Conservation (phyloP, 2,113 vertebrate species). For the Eulacestoma nigropectus region DNA sequence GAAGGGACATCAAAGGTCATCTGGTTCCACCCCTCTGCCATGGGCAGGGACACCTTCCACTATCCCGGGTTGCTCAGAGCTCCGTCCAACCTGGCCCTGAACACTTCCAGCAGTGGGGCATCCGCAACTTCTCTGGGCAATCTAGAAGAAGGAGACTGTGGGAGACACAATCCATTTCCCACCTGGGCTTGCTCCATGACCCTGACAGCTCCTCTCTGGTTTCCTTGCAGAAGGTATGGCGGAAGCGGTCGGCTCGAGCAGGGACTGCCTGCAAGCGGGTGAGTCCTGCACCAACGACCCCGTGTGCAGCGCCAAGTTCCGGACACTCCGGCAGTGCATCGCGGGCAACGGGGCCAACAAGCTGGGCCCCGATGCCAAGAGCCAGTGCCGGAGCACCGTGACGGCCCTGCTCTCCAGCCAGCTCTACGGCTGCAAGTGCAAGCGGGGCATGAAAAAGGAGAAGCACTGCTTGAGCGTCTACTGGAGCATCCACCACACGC, state of each 20-base stretch:
- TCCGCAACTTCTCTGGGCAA: not conserved
- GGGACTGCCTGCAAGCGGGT: slow-evolving; percentile 86
- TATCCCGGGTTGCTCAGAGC: not conserved
- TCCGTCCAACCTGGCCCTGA: not conserved
- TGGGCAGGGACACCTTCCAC: not conserved
- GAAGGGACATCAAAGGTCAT: not conserved
- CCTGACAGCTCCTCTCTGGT: not conserved
- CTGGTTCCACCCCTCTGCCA: not conserved
- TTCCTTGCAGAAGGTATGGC: slow-evolving; percentile 48
- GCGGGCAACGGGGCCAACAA: slow-evolving; percentile 87
- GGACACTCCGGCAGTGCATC: slow-evolving; percentile 89
- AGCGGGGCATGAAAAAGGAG: slow-evolving; percentile 90
- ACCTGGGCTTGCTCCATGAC: too few species aligned
- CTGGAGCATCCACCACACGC: slow-evolving; percentile 91
- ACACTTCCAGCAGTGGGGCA: not conserved
- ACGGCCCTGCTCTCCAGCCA: slow-evolving; percentile 85
- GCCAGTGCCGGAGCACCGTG: slow-evolving; percentile 85
- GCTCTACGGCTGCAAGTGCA: slow-evolving; percentile 88
- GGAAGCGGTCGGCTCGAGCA: slow-evolving; percentile 30
- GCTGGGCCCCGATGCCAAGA: slow-evolving; percentile 84
- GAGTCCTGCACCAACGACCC: slow-evolving; percentile 87
- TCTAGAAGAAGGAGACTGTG: fast-evolving
- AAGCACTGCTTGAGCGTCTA: slow-evolving; percentile 93
- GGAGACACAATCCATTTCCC: not conserved
- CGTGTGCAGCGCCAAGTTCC: slow-evolving; percentile 86